Evolutionary conservation across 2,113 vertebrate species (phyloP), one percentile per base, ranked within the genome.

Genomic region (Micronisus gabar): DNA sequence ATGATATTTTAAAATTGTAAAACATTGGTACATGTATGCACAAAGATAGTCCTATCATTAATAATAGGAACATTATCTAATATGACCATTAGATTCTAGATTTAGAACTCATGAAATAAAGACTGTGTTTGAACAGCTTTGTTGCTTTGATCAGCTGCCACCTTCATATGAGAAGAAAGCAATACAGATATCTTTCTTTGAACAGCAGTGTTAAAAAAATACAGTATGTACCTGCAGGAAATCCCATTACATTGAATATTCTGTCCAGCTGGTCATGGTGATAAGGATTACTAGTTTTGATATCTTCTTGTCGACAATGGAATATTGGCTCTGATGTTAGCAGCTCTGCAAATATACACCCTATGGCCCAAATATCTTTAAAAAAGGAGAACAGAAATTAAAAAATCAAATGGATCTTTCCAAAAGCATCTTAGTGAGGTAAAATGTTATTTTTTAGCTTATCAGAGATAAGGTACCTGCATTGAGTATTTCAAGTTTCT

Each of bases 181-280:
- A 89, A 86, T 59, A 92, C 81, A 89, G 58, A 61, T 63, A 98
- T 85, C 82, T 97, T 95, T 95, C 88, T 96, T 97, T 95, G 95
- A 97, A 97, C 79, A 97, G 94, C 2, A 83, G 78, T 95, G 92
- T 94, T 85, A 86, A 91, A 89, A 95, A 95, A 96, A 89, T 43
- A 97, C 71, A 97, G 91, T 67, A 96, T 96, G 93, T 98, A 99
- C 99, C 99, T 98, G 99, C 99, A 98, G 99, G 99, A 98, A 99
- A 99, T 98, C 99, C 99, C 99, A 99, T 99, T 97, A 99, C 99
- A 92, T 99, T 99, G 98, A 99, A 99, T 98, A 99, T 99, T 98
- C 99, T 99, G 98, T 99, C 99, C 98, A 99, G 98, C 98, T 99
- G 99, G 98, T 99, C 99, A 75, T 99, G 99, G 97, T 99, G 99